A percentile compares a stretch with the other conserved stretches of the same genome.
These are phyloP conservation scores for Tetramorium bicarinatum DNA, from an alignment of 2,888 invertebrate genomes.

Conservation along the genomic window DNA sequence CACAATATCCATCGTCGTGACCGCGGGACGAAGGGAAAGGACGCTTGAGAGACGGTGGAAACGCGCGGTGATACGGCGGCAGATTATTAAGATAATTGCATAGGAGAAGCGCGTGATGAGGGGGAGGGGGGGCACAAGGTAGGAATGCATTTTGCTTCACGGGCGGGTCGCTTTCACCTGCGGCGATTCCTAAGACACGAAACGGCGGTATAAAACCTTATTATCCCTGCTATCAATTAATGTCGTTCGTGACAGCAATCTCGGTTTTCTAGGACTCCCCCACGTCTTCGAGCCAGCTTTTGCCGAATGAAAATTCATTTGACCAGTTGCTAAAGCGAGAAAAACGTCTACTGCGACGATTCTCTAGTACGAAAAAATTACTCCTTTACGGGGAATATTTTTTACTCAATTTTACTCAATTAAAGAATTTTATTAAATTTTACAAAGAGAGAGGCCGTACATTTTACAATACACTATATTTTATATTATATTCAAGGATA, in stretches of 20 bases:
- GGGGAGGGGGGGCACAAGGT: conserved; percentile 45
- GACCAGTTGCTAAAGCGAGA: not conserved
- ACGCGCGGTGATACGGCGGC: conserved; percentile 55
- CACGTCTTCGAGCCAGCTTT: not conserved
- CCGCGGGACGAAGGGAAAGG: conserved; percentile 50
- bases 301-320: conserved; percentile 31
- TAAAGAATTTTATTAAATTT: conserved; percentile 4
- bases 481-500: not conserved
- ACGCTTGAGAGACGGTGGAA: conserved; percentile 40
- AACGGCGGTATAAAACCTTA: conserved; percentile 51
- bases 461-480: not conserved
- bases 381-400: not conserved
- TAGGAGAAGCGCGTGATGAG: conserved; percentile 56
- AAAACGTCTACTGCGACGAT: not conserved
- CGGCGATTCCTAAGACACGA: conserved; percentile 40
- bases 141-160: conserved; percentile 78
- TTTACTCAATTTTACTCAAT: too few relatives aligned
- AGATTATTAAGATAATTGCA: conserved; percentile 76
- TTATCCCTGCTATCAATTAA: conserved; percentile 67
- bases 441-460: not conserved
- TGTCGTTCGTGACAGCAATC: conserved; percentile 52
- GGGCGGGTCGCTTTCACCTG: conserved; percentile 79
- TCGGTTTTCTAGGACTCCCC: conserved; percentile 41
- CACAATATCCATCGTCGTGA: conserved; percentile 21
- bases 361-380: not conserved